Conservation (phyloP, 2,888 invertebrate genomes). For the Smittia sp. region DNA sequence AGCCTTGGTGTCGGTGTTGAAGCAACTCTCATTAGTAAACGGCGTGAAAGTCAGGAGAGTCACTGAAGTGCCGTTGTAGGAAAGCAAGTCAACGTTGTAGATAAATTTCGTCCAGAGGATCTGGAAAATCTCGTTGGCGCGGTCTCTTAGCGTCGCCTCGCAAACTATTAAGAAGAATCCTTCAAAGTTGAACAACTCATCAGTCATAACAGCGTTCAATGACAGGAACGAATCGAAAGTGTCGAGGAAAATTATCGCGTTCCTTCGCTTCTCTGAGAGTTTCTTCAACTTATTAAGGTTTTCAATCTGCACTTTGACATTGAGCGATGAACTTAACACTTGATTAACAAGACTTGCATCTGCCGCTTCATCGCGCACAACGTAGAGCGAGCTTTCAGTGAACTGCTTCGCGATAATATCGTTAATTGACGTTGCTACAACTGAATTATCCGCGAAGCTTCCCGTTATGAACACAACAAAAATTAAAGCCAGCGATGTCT, state of each 20-base stretch:
- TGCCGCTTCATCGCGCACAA: no score
- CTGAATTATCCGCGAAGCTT: no score
- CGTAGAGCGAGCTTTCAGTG: no score
- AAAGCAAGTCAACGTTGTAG: slow-evolving; percentile 4
- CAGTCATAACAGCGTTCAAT: background rate
- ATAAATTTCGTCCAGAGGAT: background rate
- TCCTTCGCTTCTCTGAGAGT: background rate
- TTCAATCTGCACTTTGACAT: background rate
- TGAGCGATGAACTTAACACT: background rate
- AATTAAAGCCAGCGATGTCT: no score
- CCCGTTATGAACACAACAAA: no score
- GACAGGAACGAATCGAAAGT: background rate
- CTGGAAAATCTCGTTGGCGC: background rate
- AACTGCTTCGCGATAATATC: no score
- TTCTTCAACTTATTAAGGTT: background rate
- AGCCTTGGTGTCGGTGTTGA: background rate
- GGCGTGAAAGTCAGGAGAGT: background rate
- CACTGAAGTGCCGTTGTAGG: background rate
- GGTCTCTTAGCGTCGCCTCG: background rate
- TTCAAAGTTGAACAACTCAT: background rate
- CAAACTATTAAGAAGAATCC: background rate
- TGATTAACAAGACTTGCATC: background rate
- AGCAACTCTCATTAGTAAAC: background rate
- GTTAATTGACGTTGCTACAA: no score
- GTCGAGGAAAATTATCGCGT: background rate